These are phyloP conservation scores for Halocaridina rubra DNA, from an alignment of 2,888 invertebrate species.

Conservation along the genomic window DNA sequence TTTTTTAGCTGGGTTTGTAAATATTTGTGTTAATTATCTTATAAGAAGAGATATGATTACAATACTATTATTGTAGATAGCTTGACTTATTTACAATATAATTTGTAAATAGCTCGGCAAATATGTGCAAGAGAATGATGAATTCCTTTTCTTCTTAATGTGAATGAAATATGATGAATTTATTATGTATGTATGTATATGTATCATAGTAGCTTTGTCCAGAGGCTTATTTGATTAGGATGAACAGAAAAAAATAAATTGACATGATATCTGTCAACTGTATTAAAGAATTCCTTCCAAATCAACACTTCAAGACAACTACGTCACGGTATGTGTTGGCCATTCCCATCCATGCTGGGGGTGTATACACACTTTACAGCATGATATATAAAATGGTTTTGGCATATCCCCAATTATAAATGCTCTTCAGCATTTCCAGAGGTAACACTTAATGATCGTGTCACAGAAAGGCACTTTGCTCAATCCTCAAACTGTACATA, in stretches of 20 bases:
- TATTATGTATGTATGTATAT: constrained; percentile 55
- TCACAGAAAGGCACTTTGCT: constrained; percentile 40
- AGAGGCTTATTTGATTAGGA: constrained; percentile 59
- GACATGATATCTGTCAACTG: constrained; percentile 45
- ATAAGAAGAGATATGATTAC: constrained; percentile 43
- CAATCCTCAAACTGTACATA: constrained; percentile 59
- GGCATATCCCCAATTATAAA: constrained; percentile 40
- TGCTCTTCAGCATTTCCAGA: constrained; percentile 23
- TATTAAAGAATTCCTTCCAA: constrained; percentile 51
- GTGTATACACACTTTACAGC: no score
- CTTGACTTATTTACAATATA: constrained; percentile 49
- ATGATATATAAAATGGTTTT: constrained; percentile 37
- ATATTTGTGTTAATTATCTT: constrained; percentile 58
- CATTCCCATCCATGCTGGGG: constrained; percentile 21
- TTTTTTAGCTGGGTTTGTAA: constrained; percentile 50
- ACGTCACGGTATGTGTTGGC: constrained; percentile 19
- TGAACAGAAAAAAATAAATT: constrained; percentile 29
- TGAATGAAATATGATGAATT: constrained; percentile 47
- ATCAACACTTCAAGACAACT: constrained; percentile 22
- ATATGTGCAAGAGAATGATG: constrained; percentile 54
- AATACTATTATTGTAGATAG: constrained; percentile 52
- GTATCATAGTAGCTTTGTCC: constrained; percentile 56
- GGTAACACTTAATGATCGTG: neutral
- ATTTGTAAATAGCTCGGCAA: constrained; percentile 54
- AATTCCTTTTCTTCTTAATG: constrained; percentile 51